phyloP scores from a whole-genome alignment of 1,140 invertebrate genomes.

The Papilio polyxenes region DNA sequence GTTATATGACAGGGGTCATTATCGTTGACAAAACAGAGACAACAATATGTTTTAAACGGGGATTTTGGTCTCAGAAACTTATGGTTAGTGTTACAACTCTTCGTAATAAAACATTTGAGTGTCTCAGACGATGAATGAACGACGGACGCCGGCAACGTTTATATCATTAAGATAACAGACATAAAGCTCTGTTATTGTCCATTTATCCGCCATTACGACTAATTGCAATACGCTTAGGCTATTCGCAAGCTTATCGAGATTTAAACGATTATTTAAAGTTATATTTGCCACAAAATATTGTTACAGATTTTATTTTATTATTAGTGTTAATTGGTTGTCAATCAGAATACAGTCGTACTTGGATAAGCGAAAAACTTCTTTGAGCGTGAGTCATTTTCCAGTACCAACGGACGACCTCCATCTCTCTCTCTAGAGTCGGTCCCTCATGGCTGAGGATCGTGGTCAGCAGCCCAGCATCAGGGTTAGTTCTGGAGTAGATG shows the following conservation, averaged over 20 bases:
- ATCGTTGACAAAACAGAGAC: too few relatives aligned
- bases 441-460: too few relatives aligned
- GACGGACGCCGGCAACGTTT: neutral
- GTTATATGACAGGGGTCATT: too few relatives aligned
- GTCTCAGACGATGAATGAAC: neutral
- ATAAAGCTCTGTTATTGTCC: neutral
- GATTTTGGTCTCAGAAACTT: too few relatives aligned
- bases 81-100: neutral
- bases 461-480: too few relatives aligned
- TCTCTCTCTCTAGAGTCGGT: too few relatives aligned
- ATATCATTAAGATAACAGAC: neutral
- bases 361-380: neutral
- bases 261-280: neutral
- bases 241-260: neutral
- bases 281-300: constrained; percentile 8
- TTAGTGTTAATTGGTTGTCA: neutral
- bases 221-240: constrained; percentile 11
- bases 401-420: too few relatives aligned
- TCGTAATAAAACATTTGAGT: neutral
- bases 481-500: too few relatives aligned
- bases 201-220: constrained; percentile 10
- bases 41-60: too few relatives aligned
- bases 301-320: neutral
- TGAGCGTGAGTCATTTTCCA: too few relatives aligned
- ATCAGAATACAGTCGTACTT: neutral